These are phyloP conservation scores for Dichetophora obliterata DNA, from an alignment of 2,888 invertebrate species.

Conservation along the genomic window DNA sequence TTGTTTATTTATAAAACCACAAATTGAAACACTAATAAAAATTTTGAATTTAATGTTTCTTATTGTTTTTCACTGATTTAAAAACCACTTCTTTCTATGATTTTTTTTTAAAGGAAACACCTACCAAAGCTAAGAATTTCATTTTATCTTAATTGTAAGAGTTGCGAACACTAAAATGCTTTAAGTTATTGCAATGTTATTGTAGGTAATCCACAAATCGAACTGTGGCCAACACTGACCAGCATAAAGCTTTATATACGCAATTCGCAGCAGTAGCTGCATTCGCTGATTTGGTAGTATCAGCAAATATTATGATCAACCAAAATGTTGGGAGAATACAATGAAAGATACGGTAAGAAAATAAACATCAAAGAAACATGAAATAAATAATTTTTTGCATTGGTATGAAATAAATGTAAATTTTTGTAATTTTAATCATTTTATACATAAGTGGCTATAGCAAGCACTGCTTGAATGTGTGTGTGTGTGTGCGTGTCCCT, in stretches of 20 bases:
- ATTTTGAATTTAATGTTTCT: not conserved
- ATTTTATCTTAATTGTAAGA: constrained; percentile 48
- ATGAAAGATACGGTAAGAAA: too few species aligned
- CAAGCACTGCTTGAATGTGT: too few species aligned
- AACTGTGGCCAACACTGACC: constrained; percentile 53
- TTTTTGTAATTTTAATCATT: too few species aligned
- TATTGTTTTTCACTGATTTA: not conserved
- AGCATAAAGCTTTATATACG: constrained; percentile 58
- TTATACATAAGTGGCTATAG: too few species aligned
- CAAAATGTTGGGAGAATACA: too few species aligned
- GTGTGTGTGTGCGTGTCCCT: too few species aligned
- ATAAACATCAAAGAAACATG: too few species aligned
- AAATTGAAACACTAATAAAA: not conserved
- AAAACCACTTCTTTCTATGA: not conserved
- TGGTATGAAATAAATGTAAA: too few species aligned
- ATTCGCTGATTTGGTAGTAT: too few species aligned
- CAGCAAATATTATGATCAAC: too few species aligned
- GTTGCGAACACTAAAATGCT: constrained; percentile 14
- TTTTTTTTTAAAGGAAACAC: constrained; percentile 33
- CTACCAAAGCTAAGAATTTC: constrained; percentile 62
- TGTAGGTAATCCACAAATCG: constrained; percentile 54
- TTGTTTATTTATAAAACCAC: not conserved
- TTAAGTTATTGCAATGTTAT: constrained; percentile 43
- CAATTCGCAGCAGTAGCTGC: not conserved
- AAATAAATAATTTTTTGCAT: too few species aligned